Percentiles rank a stretch among this genome's conserved stretches.
These are phyloP conservation scores for Microcaecilia unicolor DNA, from an alignment of 2,797 vertebrate genomes.

Conservation along the genomic window DNA sequence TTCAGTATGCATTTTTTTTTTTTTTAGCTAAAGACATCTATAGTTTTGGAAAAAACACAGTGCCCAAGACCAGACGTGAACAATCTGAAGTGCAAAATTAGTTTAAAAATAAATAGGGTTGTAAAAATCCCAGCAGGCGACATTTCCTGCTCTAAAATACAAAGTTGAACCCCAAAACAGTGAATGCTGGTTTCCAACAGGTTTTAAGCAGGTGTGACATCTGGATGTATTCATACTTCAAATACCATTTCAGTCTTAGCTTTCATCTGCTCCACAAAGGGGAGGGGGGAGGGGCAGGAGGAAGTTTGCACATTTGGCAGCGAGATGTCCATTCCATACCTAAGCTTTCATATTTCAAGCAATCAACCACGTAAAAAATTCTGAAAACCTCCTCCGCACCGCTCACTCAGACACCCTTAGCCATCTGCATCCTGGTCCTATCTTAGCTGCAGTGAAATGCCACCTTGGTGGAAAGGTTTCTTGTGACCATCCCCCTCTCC, in stretches of 20 bases:
- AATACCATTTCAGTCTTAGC: constrained; percentile 25
- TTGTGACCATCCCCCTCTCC: background rate
- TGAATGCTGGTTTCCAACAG: background rate
- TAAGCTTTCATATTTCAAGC: background rate
- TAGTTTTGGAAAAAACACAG: no score
- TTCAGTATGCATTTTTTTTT: no score
- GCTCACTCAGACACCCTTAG: no score
- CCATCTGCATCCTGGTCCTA: no score
- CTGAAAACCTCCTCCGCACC: background rate
- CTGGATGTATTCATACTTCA: constrained; percentile 20
- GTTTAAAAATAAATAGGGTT: no score
- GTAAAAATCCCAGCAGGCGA: no score
- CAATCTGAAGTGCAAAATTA: no score
- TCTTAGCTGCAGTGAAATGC: background rate
- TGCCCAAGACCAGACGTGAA: no score
- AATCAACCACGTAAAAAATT: background rate
- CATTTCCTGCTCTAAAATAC: no score
- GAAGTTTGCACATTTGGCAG: background rate
- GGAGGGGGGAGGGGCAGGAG: background rate
- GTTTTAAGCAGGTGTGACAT: constrained; percentile 25
- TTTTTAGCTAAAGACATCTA: no score
- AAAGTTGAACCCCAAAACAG: no score
- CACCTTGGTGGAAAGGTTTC: no score
- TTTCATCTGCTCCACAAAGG: constrained; percentile 17
- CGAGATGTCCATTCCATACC: background rate